Evolutionary conservation across 2,888 invertebrate species (phyloP).

Genomic region (Rosalia funebris): DNA sequence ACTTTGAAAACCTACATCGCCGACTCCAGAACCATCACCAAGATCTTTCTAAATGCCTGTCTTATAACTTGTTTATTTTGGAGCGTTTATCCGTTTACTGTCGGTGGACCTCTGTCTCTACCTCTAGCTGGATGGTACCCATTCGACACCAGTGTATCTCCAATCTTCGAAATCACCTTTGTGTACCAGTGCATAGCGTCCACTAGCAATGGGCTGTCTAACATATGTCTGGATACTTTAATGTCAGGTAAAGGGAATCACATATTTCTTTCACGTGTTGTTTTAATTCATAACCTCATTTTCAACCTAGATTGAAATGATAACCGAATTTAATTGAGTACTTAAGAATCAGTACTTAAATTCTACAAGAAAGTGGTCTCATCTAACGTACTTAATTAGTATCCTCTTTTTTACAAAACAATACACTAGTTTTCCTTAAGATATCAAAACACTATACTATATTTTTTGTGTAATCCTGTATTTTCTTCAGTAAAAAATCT

Average conservation of each 20-base stretch:
- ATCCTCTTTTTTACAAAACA: no score
- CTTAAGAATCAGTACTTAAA: no score
- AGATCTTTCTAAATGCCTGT: conserved; percentile 47
- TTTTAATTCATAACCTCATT: no score
- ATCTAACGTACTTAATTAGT: no score
- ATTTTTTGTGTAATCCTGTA: no score
- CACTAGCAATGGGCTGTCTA: conserved; percentile 63
- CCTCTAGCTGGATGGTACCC: conserved; percentile 63
- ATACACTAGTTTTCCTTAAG: no score
- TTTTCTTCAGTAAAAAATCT: no score
- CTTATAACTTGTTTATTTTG: conserved; percentile 42
- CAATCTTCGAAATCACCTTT: conserved; percentile 64
- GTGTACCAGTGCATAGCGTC: conserved; percentile 65
- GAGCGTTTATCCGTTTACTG: conserved; percentile 52
- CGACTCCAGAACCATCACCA: conserved; percentile 45
- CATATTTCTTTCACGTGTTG: no score
- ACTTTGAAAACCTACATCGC: conserved; percentile 43
- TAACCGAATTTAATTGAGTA: no score
- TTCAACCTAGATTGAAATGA: no score
- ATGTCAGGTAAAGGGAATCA: conserved; percentile 50
- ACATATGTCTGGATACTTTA: conserved; percentile 63
- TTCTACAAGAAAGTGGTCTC: no score
- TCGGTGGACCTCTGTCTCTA: conserved; percentile 35
- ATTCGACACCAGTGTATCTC: conserved; percentile 61
- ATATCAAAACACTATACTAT: no score